Percentiles rank a stretch among this genome's conserved stretches.
Evolutionary conservation across 2,797 vertebrate genomes (phyloP).

Genomic region (Alca torda): DNA sequence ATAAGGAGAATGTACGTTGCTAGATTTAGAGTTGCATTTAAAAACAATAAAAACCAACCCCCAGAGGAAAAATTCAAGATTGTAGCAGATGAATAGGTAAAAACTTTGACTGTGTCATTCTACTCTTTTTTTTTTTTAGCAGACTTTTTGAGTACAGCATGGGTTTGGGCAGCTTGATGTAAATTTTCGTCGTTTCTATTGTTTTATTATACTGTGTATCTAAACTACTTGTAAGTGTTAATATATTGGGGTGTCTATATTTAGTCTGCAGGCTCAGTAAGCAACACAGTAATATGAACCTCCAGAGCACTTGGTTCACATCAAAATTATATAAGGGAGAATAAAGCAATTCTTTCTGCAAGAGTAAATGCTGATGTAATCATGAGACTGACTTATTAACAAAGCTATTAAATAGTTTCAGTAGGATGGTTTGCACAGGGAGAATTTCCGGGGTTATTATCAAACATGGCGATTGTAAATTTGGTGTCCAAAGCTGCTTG

Average conservation of each 20-base stretch:
- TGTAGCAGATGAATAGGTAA: neutral
- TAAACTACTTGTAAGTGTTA: neutral
- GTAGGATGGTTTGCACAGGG: neutral
- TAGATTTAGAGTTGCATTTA: neutral
- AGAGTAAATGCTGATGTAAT: neutral
- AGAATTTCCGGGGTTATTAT: neutral
- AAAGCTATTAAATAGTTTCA: neutral
- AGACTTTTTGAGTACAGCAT: neutral
- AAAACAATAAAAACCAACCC: neutral
- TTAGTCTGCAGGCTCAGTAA: neutral
- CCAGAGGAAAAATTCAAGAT: neutral
- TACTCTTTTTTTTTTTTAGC: neutral
- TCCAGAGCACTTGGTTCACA: neutral
- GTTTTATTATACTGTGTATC: neutral
- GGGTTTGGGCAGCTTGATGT: neutral
- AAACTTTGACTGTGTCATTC: neutral
- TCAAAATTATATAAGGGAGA: neutral
- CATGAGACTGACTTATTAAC: neutral
- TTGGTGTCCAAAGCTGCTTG: neutral
- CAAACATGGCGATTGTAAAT: neutral
- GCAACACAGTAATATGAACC: neutral
- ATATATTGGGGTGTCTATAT: neutral
- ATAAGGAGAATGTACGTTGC: neutral
- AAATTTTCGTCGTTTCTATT: neutral
- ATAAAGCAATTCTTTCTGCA: neutral